Evolutionary conservation across 1,140 invertebrate species (phyloP), one percentile per base, ranked within the genome.

Genomic region (Diuraphis noxia): DNA sequence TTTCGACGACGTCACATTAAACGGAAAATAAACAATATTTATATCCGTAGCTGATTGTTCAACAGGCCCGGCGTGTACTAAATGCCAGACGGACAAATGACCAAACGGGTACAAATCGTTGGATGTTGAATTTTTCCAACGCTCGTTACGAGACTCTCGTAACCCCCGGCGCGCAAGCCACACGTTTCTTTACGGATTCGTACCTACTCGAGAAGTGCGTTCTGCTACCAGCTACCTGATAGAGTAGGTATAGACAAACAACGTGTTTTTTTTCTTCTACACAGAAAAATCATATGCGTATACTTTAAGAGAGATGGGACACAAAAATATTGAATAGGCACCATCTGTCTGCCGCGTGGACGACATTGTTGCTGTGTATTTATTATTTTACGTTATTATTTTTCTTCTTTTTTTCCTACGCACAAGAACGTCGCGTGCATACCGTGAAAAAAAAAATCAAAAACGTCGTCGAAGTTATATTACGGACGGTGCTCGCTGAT

Each of bases 311-410:
- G 40, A n/a, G 40, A 85, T 43, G 41, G 82, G 82, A 85, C 82
- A 85, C 82, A 25, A 46, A n/a, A 85, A 85, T 85, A 85, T 85
- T 85, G 82, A 85, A 85, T 85, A 82, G 79, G 79, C 23, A 46
- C 82, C 82, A 46, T 85, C 82, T 85, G 82, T 85, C 82, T 85
- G 41, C 30, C 17, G 41, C 36, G 40, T 3, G 82, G 82, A 85
- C 41, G 82, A 82, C 79, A 82, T 25, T 40, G 10, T 82, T 82
- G 38, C 56, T 13, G 13, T 72, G 56, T 82, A 38, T 82, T 82
- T 82, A 36, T 82, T 82, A 82, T 82, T 82, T 38, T n/a, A 19
- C 30, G 7, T 81, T 82, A 41, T 82, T 41, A 30, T 82, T 82
- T 40, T 41, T 41, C 38, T 84, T 84, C 81, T 40, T 84, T 41